Evolutionary conservation across 37 sponge, comb jelly and placozoan species (phyloP).

Genomic region (Chondrilla cf. caribensis): DNA sequence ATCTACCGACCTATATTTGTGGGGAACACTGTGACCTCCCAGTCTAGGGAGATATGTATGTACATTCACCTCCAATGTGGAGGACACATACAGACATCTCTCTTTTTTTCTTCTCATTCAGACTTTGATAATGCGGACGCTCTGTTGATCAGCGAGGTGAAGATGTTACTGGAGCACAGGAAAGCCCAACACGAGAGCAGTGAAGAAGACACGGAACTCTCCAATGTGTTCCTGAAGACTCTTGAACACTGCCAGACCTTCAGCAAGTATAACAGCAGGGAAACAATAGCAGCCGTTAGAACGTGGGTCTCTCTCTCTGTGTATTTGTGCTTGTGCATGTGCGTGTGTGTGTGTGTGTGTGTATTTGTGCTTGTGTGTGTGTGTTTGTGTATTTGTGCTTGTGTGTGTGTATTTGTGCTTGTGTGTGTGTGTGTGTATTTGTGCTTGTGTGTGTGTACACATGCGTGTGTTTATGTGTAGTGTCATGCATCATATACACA

Average conservation of each 20-base stretch:
- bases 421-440: conserved; percentile 16
- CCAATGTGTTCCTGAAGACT: conserved; percentile 91
- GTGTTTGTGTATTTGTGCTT: conserved; percentile 5
- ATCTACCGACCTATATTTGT: no score
- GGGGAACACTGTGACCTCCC: no score
- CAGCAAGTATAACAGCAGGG: conserved; percentile 94
- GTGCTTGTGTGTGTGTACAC: background rate
- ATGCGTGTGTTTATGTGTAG: background rate
- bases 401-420: conserved; percentile 16
- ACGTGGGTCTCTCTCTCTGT: conserved; percentile 18
- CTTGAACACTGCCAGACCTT: conserved; percentile 89
- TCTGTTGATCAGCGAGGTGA: conserved; percentile 87
- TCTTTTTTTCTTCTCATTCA: background rate
- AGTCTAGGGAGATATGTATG: no score
- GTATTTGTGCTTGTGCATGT: background rate
- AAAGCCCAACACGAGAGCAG: conserved; percentile 84
- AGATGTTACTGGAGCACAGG: conserved; percentile 91
- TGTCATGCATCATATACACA: background rate
- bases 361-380: conserved; percentile 13
- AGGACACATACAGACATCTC: background rate
- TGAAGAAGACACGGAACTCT: conserved; percentile 93
- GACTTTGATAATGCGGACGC: conserved; percentile 94
- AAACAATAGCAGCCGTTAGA: conserved; percentile 83
- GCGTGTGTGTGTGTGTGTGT: conserved; percentile 32
- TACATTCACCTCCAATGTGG: no score